Conservation (phyloP, 2,113 vertebrate genomes). For the Nicator chloris region DNA sequence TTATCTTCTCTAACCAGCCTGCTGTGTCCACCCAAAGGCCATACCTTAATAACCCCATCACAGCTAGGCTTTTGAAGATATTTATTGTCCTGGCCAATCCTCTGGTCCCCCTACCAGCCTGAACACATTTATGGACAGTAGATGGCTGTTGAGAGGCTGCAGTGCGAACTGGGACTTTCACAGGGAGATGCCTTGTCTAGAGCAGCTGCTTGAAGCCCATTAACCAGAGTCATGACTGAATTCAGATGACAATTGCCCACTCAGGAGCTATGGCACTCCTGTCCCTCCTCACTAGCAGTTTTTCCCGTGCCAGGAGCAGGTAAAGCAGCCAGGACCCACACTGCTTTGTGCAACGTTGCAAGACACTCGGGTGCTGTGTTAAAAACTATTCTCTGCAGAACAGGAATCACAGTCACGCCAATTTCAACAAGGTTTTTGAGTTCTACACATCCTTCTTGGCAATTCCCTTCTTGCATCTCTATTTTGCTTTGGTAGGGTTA, state of each 20-base stretch:
- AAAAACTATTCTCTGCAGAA: background rate
- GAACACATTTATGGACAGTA: background rate
- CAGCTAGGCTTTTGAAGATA: background rate
- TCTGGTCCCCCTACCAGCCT: background rate
- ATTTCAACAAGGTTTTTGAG: background rate
- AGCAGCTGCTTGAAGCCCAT: background rate
- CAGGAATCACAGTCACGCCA: background rate
- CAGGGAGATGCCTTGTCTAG: background rate
- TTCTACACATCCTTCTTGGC: background rate
- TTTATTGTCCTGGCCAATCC: background rate
- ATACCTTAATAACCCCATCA: background rate
- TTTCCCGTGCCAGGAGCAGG: background rate
- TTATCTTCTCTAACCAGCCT: slow-evolving; percentile 49
- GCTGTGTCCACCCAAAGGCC: background rate
- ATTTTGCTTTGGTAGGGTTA: background rate
- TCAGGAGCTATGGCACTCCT: background rate
- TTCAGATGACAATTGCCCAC: background rate
- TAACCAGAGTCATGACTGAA: background rate
- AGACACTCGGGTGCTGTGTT: background rate
- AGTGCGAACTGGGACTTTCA: slow-evolving; percentile 30
- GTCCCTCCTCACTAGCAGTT: background rate
- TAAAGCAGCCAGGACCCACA: background rate
- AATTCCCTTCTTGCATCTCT: background rate
- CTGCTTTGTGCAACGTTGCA: background rate
- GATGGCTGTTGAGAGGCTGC: background rate